Evolutionary conservation across 35 echinoderm and acorn worm species (phyloP).

Genomic region (Amphiura filiformis): DNA sequence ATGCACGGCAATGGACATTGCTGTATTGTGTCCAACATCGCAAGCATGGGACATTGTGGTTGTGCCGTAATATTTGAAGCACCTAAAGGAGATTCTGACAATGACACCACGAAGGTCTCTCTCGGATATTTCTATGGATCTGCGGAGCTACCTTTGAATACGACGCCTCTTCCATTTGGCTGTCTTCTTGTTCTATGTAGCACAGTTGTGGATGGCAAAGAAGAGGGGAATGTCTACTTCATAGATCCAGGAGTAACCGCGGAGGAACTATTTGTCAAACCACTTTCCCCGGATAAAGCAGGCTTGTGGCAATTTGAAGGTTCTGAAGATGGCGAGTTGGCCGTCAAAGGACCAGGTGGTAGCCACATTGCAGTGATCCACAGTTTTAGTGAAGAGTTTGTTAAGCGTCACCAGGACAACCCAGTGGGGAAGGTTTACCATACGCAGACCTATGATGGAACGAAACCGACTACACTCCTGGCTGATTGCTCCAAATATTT

Average conservation of each 20-base stretch:
- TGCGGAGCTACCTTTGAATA: no score
- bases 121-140: neutral
- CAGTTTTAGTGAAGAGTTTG: constrained; percentile 10
- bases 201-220: constrained; percentile 21
- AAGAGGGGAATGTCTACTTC: constrained; percentile 41
- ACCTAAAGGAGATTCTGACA: constrained; percentile 9
- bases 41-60: constrained; percentile 58
- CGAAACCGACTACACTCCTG: constrained; percentile 42
- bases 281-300: neutral
- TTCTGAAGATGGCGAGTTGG: constrained; percentile 6
- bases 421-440: constrained; percentile 59
- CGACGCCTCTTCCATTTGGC: no score
- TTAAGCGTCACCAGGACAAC: neutral
- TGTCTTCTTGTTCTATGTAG: constrained; percentile 63
- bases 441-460: constrained; percentile 56
- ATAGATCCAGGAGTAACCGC: constrained; percentile 6
- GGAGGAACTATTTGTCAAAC: neutral
- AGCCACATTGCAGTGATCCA: constrained; percentile 49
- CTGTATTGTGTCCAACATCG: constrained; percentile 62
- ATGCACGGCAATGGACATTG: constrained; percentile 54
- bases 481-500: constrained; percentile 9
- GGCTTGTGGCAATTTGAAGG: constrained; percentile 38
- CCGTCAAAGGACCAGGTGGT: constrained; percentile 42
- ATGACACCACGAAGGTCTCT: neutral
- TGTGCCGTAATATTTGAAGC: constrained; percentile 38